Evolutionary conservation across 2,888 invertebrate species (phyloP).

Genomic region (Tholera decimalis): DNA sequence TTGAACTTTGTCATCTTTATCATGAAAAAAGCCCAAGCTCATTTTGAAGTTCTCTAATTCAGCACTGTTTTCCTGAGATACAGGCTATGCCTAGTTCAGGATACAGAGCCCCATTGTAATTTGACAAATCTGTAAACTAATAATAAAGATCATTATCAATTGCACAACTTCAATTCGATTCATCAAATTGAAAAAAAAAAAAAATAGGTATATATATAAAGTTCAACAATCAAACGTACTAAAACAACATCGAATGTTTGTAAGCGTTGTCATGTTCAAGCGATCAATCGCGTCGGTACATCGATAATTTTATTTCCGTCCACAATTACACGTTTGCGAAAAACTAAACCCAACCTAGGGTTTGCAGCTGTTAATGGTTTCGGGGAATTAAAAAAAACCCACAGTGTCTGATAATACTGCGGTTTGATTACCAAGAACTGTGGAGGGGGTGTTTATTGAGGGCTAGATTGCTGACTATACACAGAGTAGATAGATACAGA

Average conservation of each 20-base stretch:
- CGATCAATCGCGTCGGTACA: constrained; percentile 32
- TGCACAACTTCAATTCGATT: neutral
- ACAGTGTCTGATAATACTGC: constrained; percentile 69
- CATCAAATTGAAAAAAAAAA: neutral
- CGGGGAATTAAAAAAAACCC: constrained; percentile 70
- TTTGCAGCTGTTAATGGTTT: constrained; percentile 68
- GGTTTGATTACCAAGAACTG: constrained; percentile 73
- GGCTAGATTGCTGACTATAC: constrained; percentile 60
- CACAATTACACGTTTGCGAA: constrained; percentile 53
- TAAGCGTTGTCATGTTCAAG: constrained; percentile 27
- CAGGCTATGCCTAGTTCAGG: too few species aligned
- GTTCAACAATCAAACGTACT: constrained; percentile 1
- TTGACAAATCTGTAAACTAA: too few species aligned
- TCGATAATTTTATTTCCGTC: constrained; percentile 55
- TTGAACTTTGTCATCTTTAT: neutral
- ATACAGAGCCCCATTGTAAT: too few species aligned
- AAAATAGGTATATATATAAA: neutral
- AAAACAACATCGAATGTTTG: constrained; percentile 20
- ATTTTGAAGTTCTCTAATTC: neutral
- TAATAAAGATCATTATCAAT: too few species aligned
- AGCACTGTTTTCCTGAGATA: too few species aligned
- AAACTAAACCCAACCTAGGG: constrained; percentile 42
- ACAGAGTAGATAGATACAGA: neutral
- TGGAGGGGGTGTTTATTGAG: constrained; percentile 74
- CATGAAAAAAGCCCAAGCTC: neutral